Evolutionary conservation across 2,888 invertebrate species (phyloP).

Genomic region (Dynastes tityus): DNA sequence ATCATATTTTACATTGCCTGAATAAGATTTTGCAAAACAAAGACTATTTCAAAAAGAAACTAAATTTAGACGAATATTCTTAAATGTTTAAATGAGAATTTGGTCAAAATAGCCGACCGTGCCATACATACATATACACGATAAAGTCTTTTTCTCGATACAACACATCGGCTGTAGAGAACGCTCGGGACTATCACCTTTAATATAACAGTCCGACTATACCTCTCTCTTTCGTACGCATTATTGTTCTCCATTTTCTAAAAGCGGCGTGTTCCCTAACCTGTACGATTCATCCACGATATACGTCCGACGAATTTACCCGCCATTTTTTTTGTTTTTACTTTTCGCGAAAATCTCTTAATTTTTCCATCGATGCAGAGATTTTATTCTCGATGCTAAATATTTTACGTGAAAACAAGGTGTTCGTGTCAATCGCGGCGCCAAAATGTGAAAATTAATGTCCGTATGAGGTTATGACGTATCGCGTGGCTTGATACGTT

Average conservation of each 20-base stretch:
- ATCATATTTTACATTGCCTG: not conserved
- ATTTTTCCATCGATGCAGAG: not conserved
- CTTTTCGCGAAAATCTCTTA: not conserved
- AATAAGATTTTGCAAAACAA: conserved; percentile 4
- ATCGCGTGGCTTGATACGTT: conserved; percentile 5
- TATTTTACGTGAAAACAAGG: not conserved
- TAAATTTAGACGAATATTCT: conserved; percentile 6
- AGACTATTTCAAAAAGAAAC: not conserved
- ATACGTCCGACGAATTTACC: conserved; percentile 22
- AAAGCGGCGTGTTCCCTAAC: conserved; percentile 24
- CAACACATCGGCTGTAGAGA: conserved; percentile 9
- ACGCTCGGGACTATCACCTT: conserved; percentile 43
- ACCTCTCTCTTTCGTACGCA: conserved; percentile 34
- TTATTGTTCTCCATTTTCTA: conserved; percentile 47
- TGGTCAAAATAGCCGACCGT: conserved; percentile 16
- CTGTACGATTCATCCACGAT: conserved; percentile 18
- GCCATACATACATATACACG: conserved; percentile 4
- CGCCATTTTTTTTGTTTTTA: conserved; percentile 26
- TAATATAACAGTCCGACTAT: conserved; percentile 50
- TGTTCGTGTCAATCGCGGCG: conserved; percentile 29
- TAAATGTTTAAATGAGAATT: conserved; percentile 4
- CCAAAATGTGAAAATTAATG: conserved; percentile 9
- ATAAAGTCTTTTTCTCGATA: conserved; percentile 28
- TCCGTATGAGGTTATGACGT: conserved; percentile 26
- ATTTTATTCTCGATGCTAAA: not conserved